Evolutionary conservation across 2,888 invertebrate genomes (phyloP), one percentile per base, ranked within the genome.

Genomic region (Campoplex nolae): DNA sequence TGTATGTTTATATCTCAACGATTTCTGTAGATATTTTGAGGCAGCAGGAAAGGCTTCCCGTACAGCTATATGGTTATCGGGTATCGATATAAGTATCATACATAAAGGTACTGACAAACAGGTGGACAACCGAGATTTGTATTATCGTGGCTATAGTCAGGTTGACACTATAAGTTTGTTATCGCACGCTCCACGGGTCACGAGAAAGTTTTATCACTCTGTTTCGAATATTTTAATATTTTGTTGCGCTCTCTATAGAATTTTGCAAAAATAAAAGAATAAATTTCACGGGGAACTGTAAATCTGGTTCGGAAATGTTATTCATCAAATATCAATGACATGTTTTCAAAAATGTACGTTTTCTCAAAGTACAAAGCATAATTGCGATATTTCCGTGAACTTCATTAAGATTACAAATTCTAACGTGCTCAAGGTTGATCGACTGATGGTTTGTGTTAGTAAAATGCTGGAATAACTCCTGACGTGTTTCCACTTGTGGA

Each of bases 111-210:
- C 32, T 35, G 48, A 71, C 78, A n/a, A 84, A 67, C 77, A 73
- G 73, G 78, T 78, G 73, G 74, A 73, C 65, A 73, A 42, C 42
- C 54, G 65, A 73, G 83, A 73, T 73, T 83, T 73, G 23, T 56
- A 80, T 80, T 51, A 48, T 77, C 51, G 58, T 58, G 62, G 23
- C 77, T 71, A 77, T 7, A 18, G 51, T 51, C 51, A 71, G 71
- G 77, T 18, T 35, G 62, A 62, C 32, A 48, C 32, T 71, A 62
- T 83, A 35, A 65, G 62, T 48, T 77, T 18, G 35, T 58, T 58
- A 76, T 65, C 70, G 54, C 48, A 23, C 70, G 38, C 58, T 7
- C 51, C 51, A n/a, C 28, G 23, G 32, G 13, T 74, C 56, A 35
- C 23, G 18, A 56, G 74, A 74, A 56, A 38, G 38, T 42, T 23